Conservation (phyloP, 2,113 vertebrate genomes). For the Varanus salvator region DNA sequence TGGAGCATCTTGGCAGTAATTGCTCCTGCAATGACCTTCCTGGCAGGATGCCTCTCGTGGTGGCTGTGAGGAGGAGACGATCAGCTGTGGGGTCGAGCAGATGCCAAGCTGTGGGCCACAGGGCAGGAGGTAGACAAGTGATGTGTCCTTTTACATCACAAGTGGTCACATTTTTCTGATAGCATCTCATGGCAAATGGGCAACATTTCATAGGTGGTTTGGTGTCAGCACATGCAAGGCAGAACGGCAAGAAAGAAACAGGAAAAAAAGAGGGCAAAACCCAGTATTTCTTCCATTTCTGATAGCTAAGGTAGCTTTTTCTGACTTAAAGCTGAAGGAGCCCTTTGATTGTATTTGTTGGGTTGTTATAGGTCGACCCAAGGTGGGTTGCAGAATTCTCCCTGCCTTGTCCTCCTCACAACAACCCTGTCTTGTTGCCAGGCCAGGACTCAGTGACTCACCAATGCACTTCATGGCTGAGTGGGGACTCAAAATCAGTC, state of each 20-base stretch:
- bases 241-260: not conserved
- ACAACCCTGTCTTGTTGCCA: too few relatives aligned
- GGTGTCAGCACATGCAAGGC: not conserved
- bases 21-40: conserved; percentile 54
- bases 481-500: too few relatives aligned
- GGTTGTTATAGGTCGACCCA: too few relatives aligned
- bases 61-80: conserved; percentile 17
- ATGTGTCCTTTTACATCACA: not conserved
- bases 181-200: not conserved
- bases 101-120: conserved; percentile 22
- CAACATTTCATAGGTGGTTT: not conserved
- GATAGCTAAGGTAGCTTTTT: not conserved
- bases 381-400: too few relatives aligned
- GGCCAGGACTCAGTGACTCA: too few relatives aligned
- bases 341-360: too few relatives aligned
- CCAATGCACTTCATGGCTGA: too few relatives aligned
- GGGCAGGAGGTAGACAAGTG: not conserved
- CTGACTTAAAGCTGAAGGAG: not conserved
- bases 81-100: not conserved
- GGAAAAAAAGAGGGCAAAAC: not conserved
- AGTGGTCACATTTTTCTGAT: not conserved
- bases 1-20: conserved; percentile 37
- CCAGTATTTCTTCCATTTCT: not conserved
- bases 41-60: conserved; percentile 30
- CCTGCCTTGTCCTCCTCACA: too few relatives aligned